Evolutionary conservation across 2,888 invertebrate genomes (phyloP).

Genomic region (Thereva nobilitata): DNA sequence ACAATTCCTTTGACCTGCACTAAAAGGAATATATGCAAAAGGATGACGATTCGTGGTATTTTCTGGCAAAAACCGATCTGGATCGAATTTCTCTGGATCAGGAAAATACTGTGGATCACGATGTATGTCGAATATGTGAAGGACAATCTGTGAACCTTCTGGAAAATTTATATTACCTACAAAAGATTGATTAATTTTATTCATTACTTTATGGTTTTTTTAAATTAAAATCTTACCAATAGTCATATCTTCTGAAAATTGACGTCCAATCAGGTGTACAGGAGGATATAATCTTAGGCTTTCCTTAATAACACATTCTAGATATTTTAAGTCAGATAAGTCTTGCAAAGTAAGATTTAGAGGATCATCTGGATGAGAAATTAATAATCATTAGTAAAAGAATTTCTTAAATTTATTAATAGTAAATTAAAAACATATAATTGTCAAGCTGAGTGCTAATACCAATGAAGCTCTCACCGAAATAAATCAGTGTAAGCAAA

Average conservation of each 20-base stretch:
- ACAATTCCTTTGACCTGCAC: constrained; percentile 55
- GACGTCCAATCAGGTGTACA: constrained; percentile 66
- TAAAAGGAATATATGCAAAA: constrained; percentile 53
- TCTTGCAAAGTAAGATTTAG: constrained; percentile 42
- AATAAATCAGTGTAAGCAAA: too few species aligned
- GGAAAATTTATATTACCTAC: constrained; percentile 41
- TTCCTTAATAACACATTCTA: constrained; percentile 71
- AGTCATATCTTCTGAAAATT: constrained; percentile 60
- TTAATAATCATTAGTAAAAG: too few species aligned
- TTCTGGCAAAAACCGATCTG: constrained; percentile 58
- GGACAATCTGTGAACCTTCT: constrained; percentile 49
- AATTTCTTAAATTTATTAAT: too few species aligned
- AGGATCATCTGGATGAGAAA: too few species aligned
- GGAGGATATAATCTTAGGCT: constrained; percentile 67
- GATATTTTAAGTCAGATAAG: constrained; percentile 50
- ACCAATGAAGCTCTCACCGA: constrained; percentile 56
- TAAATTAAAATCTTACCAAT: constrained; percentile 56
- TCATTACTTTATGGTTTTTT: too few species aligned
- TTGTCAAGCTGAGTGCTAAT: too few species aligned
- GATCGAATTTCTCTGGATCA: constrained; percentile 51
- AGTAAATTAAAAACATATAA: too few species aligned
- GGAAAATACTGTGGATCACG: constrained; percentile 49
- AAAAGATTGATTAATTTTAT: too few species aligned
- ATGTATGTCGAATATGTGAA: constrained; percentile 51
- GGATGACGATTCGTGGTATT: constrained; percentile 47